Conservation (phyloP, 2,113 vertebrate genomes). For the Nothobranchius kuhntae region DNA sequence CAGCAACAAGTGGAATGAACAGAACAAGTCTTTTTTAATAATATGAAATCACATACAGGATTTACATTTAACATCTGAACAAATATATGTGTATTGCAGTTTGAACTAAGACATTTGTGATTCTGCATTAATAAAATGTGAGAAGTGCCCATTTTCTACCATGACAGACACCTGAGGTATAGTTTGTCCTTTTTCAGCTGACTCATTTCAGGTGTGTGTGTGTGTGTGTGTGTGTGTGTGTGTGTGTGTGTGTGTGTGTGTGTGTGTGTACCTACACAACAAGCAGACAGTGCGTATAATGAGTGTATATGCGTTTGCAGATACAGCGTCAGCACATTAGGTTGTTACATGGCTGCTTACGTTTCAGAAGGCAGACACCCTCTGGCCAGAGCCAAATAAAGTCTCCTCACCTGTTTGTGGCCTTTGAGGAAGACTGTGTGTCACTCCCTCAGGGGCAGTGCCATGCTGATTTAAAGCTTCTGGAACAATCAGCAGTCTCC, state of each 20-base stretch:
- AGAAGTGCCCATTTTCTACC: slow-evolving; percentile 42
- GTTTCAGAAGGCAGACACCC: slow-evolving; percentile 58
- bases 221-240: slow-evolving; percentile 51
- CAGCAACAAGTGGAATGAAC: too few relatives aligned
- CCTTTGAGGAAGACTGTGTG: slow-evolving; percentile 69
- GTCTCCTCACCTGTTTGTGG: slow-evolving; percentile 77
- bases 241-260: slow-evolving; percentile 19
- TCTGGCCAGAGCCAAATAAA: slow-evolving; percentile 69
- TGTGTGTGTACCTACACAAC: slow-evolving; percentile 26
- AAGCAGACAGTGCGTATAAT: neutral
- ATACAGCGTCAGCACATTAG: neutral
- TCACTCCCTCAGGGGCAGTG: slow-evolving; percentile 68
- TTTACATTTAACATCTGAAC: too few relatives aligned
- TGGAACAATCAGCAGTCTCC: slow-evolving; percentile 62
- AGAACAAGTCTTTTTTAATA: too few relatives aligned
- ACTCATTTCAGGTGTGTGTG: too few relatives aligned
- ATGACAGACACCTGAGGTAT: slow-evolving; percentile 55
- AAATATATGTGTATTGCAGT: too few relatives aligned
- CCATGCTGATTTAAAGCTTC: slow-evolving; percentile 61
- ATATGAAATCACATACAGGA: too few relatives aligned
- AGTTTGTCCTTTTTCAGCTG: slow-evolving; percentile 64
- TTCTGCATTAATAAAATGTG: too few relatives aligned
- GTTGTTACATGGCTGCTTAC: slow-evolving; percentile 32
- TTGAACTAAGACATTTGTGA: too few relatives aligned
- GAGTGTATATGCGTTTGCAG: slow-evolving; percentile 1